phyloP scores from a whole-genome alignment of 2,797 vertebrate species.

The Prunella strophiata region DNA sequence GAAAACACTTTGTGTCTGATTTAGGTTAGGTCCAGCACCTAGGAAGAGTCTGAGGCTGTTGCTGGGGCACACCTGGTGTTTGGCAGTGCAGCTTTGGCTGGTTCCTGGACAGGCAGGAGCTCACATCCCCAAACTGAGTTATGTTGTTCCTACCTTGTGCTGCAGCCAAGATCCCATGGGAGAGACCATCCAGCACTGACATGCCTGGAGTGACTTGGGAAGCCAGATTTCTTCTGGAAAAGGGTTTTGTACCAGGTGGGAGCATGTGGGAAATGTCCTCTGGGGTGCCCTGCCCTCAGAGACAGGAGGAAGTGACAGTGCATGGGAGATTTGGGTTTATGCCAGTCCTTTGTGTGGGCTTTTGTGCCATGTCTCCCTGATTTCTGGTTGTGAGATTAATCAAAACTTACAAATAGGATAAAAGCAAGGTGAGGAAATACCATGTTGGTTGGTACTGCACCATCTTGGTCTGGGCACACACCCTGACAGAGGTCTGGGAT shows the following conservation, averaged over 20 bases:
- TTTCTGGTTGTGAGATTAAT: background rate
- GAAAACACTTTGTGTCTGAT: background rate
- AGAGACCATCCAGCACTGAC: background rate
- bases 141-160: rapidly evolving
- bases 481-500: background rate
- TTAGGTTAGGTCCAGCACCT: background rate
- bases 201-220: background rate
- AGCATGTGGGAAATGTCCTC: rapidly evolving
- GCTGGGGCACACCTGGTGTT: background rate
- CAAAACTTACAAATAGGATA: background rate
- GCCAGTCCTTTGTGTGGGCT: rapidly evolving
- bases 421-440: background rate
- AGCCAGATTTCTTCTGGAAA: background rate
- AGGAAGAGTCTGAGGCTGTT: background rate
- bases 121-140: background rate
- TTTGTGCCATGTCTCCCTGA: background rate
- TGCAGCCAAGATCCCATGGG: rapidly evolving
- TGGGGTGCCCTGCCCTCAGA: rapidly evolving
- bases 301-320: background rate
- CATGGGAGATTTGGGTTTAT: background rate
- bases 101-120: background rate
- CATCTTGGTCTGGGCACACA: background rate
- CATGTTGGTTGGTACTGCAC: background rate
- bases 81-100: background rate
- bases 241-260: background rate